These are phyloP conservation scores for Riparia riparia DNA, from an alignment of 2,113 vertebrate genomes.

Conservation along the genomic window DNA sequence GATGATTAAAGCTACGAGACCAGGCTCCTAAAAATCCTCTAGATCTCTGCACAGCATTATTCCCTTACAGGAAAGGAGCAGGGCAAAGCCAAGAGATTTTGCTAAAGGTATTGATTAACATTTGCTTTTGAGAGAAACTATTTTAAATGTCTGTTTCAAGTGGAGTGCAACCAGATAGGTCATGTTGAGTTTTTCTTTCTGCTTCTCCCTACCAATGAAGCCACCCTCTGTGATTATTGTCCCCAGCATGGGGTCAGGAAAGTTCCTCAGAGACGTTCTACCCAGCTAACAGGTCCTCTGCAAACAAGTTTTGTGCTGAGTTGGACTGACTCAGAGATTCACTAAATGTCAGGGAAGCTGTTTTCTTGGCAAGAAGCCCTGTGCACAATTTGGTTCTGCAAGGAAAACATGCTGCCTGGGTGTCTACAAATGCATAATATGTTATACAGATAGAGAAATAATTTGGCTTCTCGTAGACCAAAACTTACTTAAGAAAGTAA, in stretches of 20 bases:
- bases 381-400: background rate
- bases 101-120: conserved; percentile 9
- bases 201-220: background rate
- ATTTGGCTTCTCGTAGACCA: background rate
- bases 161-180: background rate
- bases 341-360: background rate
- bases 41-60: background rate
- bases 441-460: background rate
- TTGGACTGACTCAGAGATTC: background rate
- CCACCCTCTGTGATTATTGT: background rate
- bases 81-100: background rate
- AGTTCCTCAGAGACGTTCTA: background rate
- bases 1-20: background rate
- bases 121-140: background rate
- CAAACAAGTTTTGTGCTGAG: background rate
- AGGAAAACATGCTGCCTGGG: background rate
- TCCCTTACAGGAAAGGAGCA: background rate
- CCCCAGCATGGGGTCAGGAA: background rate
- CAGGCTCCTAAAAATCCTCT: background rate
- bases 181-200: background rate
- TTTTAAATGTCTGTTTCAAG: background rate
- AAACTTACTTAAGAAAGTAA: background rate
- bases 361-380: background rate
- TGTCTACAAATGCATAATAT: background rate
- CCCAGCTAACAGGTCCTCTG: background rate